phyloP scores from a whole-genome alignment of 2,888 invertebrate species.

The Andrena minutula region DNA sequence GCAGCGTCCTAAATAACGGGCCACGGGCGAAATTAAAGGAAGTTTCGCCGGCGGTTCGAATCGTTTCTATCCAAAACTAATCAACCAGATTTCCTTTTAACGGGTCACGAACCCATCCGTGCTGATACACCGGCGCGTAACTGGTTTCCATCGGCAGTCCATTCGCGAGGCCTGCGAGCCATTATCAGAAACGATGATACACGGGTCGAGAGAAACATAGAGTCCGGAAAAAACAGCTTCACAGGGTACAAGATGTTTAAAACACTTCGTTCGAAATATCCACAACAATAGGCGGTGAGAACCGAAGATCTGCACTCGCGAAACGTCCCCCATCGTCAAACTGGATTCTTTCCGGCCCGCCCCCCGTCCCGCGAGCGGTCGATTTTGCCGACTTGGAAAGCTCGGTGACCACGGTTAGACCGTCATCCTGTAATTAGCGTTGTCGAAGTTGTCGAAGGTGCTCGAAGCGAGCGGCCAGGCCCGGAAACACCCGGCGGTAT shows the following conservation, averaged over 20 bases:
- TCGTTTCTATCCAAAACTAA: conserved; percentile 58
- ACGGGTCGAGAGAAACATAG: background rate
- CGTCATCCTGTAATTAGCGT: conserved; percentile 73
- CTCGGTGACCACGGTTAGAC: conserved; percentile 60
- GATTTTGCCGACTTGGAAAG: conserved; percentile 58
- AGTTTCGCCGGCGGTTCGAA: conserved; percentile 25
- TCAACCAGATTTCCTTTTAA: conserved; percentile 61
- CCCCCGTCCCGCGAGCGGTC: conserved; percentile 9
- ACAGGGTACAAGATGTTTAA: conserved; percentile 6
- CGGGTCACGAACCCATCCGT: conserved; percentile 33
- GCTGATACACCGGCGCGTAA: conserved; percentile 23
- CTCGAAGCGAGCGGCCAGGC: conserved; percentile 66
- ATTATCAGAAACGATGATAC: conserved; percentile 57
- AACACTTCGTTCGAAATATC: background rate
- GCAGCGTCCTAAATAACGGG: conserved; percentile 46
- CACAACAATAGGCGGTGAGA: background rate
- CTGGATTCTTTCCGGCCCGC: background rate
- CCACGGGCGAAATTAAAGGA: conserved; percentile 49
- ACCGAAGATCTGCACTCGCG: background rate
- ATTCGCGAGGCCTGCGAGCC: conserved; percentile 39
- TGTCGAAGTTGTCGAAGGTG: conserved; percentile 73
- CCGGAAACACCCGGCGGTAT: conserved; percentile 73
- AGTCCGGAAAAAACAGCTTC: conserved; percentile 24
- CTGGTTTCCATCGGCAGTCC: conserved; percentile 49
- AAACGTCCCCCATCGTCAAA: background rate